Evolutionary conservation across 2,113 vertebrate species (phyloP).

Genomic region (Tinamus guttatus): DNA sequence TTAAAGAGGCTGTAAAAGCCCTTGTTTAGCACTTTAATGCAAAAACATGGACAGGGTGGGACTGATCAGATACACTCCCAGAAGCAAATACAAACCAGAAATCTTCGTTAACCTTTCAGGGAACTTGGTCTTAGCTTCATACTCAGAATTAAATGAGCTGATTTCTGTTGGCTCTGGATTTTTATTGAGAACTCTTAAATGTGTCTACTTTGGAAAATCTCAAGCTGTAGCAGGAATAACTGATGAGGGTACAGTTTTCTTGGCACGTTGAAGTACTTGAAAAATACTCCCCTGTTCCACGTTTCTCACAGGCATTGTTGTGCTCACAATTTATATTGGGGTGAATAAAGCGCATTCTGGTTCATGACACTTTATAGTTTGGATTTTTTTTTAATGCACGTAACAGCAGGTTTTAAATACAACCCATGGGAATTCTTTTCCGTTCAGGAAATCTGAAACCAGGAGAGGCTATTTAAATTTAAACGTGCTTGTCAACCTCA

Average conservation of each 20-base stretch:
- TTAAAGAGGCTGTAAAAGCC: neutral
- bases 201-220: neutral
- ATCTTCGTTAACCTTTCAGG: neutral
- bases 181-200: neutral
- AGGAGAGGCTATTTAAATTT: neutral
- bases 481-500: constrained; percentile 4
- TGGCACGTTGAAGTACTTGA: neutral
- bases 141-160: neutral
- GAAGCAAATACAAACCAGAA: neutral
- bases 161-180: neutral
- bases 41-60: neutral
- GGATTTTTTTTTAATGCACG: neutral
- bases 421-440: neutral
- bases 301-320: constrained; percentile 28
- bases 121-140: neutral
- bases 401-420: neutral
- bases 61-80: neutral
- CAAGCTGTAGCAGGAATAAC: neutral
- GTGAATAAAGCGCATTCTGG: constrained; percentile 16
- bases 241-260: neutral
- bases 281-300: neutral
- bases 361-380: neutral
- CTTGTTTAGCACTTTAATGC: neutral
- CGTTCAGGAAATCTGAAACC: constrained; percentile 1
- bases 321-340: neutral